phyloP scores from a whole-genome alignment of 2,888 invertebrate species.

The Philopedon plagiatum region DNA sequence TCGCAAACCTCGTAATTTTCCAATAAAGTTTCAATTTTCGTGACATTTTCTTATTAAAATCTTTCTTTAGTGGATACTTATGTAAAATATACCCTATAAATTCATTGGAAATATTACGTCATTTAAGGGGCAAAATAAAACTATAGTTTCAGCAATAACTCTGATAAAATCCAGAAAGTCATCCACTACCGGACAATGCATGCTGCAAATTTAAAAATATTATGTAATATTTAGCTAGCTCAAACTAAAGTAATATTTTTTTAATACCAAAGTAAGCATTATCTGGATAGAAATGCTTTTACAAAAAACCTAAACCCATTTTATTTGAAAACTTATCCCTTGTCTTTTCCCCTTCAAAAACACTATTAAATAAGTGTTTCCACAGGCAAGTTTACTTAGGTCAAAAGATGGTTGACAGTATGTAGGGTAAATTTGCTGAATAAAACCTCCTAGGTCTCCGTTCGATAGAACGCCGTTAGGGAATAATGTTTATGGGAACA shows the following conservation, averaged over 20 bases:
- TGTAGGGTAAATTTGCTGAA: background rate
- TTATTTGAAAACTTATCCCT: background rate
- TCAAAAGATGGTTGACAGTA: conserved; percentile 8
- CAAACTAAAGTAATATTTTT: too few relatives aligned
- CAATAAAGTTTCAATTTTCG: conserved; percentile 40
- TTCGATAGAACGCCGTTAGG: background rate
- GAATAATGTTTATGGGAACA: background rate
- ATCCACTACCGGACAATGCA: too few relatives aligned
- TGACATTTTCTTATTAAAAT: conserved; percentile 20
- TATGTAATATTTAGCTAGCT: too few relatives aligned
- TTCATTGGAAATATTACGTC: background rate
- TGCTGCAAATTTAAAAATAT: too few relatives aligned
- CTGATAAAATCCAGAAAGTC: too few relatives aligned
- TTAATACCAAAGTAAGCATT: too few relatives aligned
- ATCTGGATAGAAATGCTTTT: too few relatives aligned
- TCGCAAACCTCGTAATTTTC: conserved; percentile 34
- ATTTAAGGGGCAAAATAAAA: too few relatives aligned
- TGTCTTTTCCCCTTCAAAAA: background rate
- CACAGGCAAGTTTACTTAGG: conserved; percentile 12
- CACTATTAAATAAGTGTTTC: conserved; percentile 16
- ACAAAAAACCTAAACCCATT: background rate
- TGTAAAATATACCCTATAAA: background rate
- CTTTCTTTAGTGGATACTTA: background rate
- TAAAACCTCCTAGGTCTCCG: background rate
- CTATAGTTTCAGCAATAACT: too few relatives aligned